Conservation (phyloP, 2,113 vertebrate genomes). For the Grus americana region DNA sequence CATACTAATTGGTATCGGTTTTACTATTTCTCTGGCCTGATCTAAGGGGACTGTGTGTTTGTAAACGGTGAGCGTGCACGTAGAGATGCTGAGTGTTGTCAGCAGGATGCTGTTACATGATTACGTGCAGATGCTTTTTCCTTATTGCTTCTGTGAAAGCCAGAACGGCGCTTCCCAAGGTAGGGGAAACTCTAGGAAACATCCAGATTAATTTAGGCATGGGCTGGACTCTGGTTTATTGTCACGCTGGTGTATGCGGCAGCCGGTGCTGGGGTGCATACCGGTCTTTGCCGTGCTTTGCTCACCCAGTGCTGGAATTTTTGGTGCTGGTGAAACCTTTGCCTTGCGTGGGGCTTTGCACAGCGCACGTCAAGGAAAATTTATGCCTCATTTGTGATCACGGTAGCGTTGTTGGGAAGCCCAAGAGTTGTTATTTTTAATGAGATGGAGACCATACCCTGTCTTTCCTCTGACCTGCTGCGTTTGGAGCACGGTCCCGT, state of each 20-base stretch:
- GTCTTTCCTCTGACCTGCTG: not conserved
- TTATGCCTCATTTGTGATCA: not conserved
- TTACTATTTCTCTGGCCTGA: not conserved
- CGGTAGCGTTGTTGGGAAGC: not conserved
- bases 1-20: not conserved
- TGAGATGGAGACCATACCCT: not conserved
- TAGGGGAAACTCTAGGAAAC: not conserved
- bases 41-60: not conserved
- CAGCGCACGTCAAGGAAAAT: not conserved
- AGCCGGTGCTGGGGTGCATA: not conserved
- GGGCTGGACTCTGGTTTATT: not conserved
- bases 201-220: not conserved
- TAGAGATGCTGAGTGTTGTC: not conserved
- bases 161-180: not conserved
- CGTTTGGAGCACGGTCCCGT: not conserved
- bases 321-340: not conserved
- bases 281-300: accelerated
- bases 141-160: not conserved
- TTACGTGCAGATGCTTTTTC: not conserved
- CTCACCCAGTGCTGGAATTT: accelerated
- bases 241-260: not conserved
- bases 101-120: not conserved
- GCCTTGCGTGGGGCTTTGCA: not conserved
- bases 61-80: not conserved
- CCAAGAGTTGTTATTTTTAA: not conserved